Base-by-base conservation (phyloP, 1,140 invertebrate species). In the Drosophila nasuta region DNA sequence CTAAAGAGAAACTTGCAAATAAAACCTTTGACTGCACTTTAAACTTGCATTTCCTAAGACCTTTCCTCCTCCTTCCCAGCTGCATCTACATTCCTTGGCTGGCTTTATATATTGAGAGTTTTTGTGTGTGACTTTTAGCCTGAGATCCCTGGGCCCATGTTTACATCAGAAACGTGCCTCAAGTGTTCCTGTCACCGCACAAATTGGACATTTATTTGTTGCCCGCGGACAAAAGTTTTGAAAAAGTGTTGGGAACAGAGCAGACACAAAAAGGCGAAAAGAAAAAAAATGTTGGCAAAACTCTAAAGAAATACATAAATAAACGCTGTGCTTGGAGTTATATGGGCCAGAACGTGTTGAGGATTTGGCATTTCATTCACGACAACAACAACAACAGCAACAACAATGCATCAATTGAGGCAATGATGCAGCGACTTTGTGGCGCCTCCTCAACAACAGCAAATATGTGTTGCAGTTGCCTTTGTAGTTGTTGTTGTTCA, bases 161-260 rank as follows among this genome's bases (percentile, higher is more conserved):
- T 87, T 87, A 88, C 83, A 88, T 80, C 85, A 82, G 87, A 87
- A 87, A 87, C 83, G 83, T 87, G 83, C 83, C 85, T 82, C 83
- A 88, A 87, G 85, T 87, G 83, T 88, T 87, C 80, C 83, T 87
- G 83, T 88, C 83, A 87, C 77, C 75, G 80, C 80, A 88, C 83
- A 88, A 87, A 88, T 88, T 87, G 85, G 83, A 87, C 83, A 87
- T 88, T 87, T 88, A 87, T 87, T 88, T 88, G 83, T 66, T 85
- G 82, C 72, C 66, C 57, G 64, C 71, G 64, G 75, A 38, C 38
- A 60, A 60, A 64, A 64, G 43, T 56, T 67, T 51, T 54, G 35
- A 73, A 62, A 62, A 74, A 74, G 66, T 54, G 71, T 63, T 68
- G 59, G 59, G 71, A 67, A 63, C 46, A 81, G 56, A 81, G 56